Evolutionary conservation across 2,113 vertebrate species (phyloP), one percentile per base, ranked within the genome.

Genomic region (Crotophaga sulcirostris): DNA sequence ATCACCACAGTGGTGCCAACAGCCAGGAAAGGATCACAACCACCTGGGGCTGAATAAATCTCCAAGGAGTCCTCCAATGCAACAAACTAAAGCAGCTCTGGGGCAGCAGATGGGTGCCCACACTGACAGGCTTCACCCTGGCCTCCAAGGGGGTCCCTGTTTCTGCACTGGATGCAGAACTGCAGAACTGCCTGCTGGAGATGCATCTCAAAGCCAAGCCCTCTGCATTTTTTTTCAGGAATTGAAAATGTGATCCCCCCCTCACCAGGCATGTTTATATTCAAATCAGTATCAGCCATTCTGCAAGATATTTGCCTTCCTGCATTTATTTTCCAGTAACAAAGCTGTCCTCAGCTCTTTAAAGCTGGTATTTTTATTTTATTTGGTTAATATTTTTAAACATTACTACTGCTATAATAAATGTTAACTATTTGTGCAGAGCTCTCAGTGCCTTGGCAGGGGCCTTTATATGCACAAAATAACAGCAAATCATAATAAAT

Each of bases 311-410:
- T 88, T 94, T 95, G 90, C 94, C 86, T 95, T 94, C 86, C 90
- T 96, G 93, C 93, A 93, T 97, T 87, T 94, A 92, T 96, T 97
- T 96, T 75, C 80, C 83, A 84, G 45, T 91, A 94, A 95, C 94
- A 96, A 96, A 97, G 89, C 95, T 93, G 92, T 95, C 90, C 84
- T 52, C 89, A 49, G 90, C 83, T 95, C 91, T 95, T 96, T 92
- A 96, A 88, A 84, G 92, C 90, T 75, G 66, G 94, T 96, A 73
- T 96, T 96, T 97, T 96, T 95, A 94, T 94, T 96, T 96, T 96
- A 97, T 96, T 94, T 93, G 94, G 93, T 97, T 97, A 95, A 84
- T 97, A 96, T 96, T 96, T 96, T 96, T 93, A 94, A 96, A 90
- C 86, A 86, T 96, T 94, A 93, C 92, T 90, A 72, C 69, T 34